Evolutionary conservation across 2,113 vertebrate species (phyloP), one percentile per base, ranked within the genome.

Genomic region (Ciconia boyciana): DNA sequence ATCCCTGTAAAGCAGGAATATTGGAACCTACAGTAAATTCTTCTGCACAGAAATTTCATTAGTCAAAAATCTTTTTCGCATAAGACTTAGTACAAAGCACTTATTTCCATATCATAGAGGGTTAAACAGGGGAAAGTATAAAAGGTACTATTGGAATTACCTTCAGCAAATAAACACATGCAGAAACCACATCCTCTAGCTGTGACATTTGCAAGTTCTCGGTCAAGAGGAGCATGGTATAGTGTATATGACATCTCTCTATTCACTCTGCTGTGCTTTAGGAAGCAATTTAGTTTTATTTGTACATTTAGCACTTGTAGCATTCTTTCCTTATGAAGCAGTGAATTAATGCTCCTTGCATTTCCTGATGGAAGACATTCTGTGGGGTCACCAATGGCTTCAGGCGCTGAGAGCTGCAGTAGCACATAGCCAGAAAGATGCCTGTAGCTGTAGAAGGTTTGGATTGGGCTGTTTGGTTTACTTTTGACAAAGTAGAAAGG

Each of bases 61-160:
- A 34, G 66, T 55, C n/a, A 79, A 96, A 74, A 21, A 9, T 6
- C 10, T 39, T 49, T 72, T 36, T 76, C 51, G 62, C 36, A 94
- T 89, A 90, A 95, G 77, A 94, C 52, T 92, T 94, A 77, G 62
- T 82, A 64, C 81, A 95, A 93, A 89, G 25, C 68, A 81, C 68
- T 95, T 94, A 91, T 71, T 76, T 94, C 80, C 57, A 92, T 70
- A 77, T 80, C 77, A 80, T 1, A 90, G 75, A 94, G 71, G 69
- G 87, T 93, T 89, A 89, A 83, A 77, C 54, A 81, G 1, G 2
- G 46, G 34, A 41, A 89, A 92, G 55, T 43, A 26, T 76, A 91
- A 70, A 79, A 75, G 22, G 17, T 39, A 78, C 52, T 82, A 49
- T 58, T 80, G 57, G 36, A 97, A 85, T 43, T 80, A 71, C 20